These are phyloP conservation scores for Gobiocypris rarus DNA, from an alignment of 2,113 vertebrate genomes.

Conservation along the genomic window DNA sequence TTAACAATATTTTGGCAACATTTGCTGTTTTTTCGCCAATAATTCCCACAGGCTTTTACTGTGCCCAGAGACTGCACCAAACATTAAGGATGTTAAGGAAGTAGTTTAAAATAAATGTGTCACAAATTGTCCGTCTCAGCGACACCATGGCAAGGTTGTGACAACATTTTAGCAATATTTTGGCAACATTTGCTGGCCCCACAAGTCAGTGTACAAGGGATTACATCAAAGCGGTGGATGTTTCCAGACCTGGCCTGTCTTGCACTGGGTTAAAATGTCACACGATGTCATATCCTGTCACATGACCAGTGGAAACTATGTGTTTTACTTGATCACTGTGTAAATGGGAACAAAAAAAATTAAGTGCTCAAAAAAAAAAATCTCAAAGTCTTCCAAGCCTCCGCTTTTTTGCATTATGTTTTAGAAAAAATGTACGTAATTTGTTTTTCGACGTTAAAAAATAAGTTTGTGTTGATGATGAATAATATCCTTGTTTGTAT, in stretches of 20 bases:
- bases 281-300: constrained; percentile 75
- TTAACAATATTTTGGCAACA: constrained; percentile 72
- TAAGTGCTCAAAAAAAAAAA: constrained; percentile 70
- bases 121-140: constrained; percentile 42
- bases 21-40: constrained; percentile 75
- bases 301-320: constrained; percentile 84
- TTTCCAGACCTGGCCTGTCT: too few species aligned
- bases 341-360: constrained; percentile 71
- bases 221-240: constrained; percentile 79
- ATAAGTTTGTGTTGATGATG: constrained; percentile 64
- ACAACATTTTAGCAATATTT: constrained; percentile 61
- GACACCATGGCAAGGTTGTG: constrained; percentile 48
- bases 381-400: constrained; percentile 84
- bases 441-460: constrained; percentile 49
- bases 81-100: constrained; percentile 51
- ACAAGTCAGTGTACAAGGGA: constrained; percentile 65
- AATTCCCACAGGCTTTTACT: constrained; percentile 72
- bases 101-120: constrained; percentile 56
- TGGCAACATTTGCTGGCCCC: constrained; percentile 80
- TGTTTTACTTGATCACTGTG: constrained; percentile 85
- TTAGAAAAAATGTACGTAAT: constrained; percentile 59
- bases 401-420: constrained; percentile 69
- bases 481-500: constrained; percentile 82
- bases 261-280: too few species aligned
- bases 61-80: constrained; percentile 85